phyloP scores from a whole-genome alignment of 2,113 vertebrate species.

The Struthio camelus region DNA sequence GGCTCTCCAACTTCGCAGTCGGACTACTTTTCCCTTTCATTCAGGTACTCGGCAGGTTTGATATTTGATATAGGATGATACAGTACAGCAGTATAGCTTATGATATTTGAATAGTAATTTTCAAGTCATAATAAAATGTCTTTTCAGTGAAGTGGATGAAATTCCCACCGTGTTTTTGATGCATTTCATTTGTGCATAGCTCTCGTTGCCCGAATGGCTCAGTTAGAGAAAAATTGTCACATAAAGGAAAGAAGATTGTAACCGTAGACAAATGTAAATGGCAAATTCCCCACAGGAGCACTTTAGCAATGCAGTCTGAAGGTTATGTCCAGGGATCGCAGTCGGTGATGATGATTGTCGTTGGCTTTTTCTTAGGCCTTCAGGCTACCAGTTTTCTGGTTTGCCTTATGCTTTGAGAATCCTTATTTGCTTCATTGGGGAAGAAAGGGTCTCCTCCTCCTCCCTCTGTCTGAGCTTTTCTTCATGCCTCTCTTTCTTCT shows the following conservation, averaged over 20 bases:
- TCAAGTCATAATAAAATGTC: neutral
- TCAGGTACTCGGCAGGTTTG: conserved; percentile 75
- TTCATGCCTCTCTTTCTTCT: neutral
- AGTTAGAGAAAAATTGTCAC: neutral
- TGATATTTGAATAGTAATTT: neutral
- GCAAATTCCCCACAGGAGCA: neutral
- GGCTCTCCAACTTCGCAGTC: conserved; percentile 90
- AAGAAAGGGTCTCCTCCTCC: neutral
- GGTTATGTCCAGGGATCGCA: neutral
- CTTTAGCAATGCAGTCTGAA: neutral
- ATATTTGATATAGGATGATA: neutral
- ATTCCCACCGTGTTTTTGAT: neutral
- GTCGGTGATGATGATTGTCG: neutral
- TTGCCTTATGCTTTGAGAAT: neutral
- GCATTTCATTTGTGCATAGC: neutral
- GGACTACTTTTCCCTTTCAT: conserved; percentile 95
- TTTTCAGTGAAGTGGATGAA: neutral
- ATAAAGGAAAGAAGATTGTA: neutral
- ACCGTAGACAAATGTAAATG: accelerated
- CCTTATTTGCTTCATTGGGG: neutral
- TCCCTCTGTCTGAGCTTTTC: neutral
- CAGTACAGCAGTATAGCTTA: neutral
- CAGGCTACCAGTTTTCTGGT: neutral
- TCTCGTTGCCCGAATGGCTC: neutral
- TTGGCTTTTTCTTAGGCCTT: neutral